Base-by-base conservation (phyloP, 1,140 invertebrate species). In the Camponotus vicinus region DNA sequence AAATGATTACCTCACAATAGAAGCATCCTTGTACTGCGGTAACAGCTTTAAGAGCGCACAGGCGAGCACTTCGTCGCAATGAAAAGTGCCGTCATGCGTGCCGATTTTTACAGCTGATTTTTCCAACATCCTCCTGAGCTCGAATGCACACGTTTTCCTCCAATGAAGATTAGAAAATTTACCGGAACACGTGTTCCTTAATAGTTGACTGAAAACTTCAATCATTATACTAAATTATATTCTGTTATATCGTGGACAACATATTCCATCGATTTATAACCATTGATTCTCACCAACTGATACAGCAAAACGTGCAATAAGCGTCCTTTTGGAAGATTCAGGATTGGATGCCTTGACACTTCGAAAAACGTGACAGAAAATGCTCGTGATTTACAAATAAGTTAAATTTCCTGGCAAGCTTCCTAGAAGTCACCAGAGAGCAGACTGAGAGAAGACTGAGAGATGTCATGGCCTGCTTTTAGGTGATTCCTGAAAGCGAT, bases 11-110 rank as follows among this genome's bases (percentile, higher is more conserved):
- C 99, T 96, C 9, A 99, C 94, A 91, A 99, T 98, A 89, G 96
- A 94, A 0, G 98, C 98, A 95, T 98, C 96, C 90, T 97, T 96
- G 93, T 98, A 99, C 89, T 97, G 94, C 0, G 98, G 97, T 4
- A 99, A 94, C 70, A 96, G 94, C 94, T 98, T 98, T 0, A 99
- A 95, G 97, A 99, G 97, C 91, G 96, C 98, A 94, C 98, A 99
- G 4, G 98, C 99, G 15, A 99, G 95, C 0, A 97, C 98, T 95
- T 99, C 99, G 95, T 99, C 99, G 93, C 98, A 99, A 95, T 99
- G 99, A 93, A 99, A 99, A 0, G 95, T 95, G 0, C 97, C 98
- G 95, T 95, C 96, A 89, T 98, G 98, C 0, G 98, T 98, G 11
- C 97, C 98, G 91, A 98, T 98, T 95, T 92, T 96, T 2, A 93